phyloP scores from a whole-genome alignment of 1,140 invertebrate species.

The Lycorma delicatula region DNA sequence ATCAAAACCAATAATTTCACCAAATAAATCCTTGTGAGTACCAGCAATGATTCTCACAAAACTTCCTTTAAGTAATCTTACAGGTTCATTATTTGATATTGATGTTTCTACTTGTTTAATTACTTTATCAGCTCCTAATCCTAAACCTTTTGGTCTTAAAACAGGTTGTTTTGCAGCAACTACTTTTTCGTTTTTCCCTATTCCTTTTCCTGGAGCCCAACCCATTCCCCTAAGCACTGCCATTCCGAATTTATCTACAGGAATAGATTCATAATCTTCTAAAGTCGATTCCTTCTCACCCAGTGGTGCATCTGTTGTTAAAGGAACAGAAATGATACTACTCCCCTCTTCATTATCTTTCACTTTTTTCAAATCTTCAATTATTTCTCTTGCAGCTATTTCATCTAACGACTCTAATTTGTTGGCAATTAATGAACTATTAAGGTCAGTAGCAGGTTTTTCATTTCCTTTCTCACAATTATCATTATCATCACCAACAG shows the following conservation, averaged over 20 bases:
- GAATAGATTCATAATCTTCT: constrained; percentile 85
- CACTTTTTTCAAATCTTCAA: constrained; percentile 40
- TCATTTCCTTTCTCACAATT: not conserved
- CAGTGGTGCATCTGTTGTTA: constrained; percentile 40
- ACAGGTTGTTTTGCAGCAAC: constrained; percentile 46
- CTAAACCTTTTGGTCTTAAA: constrained; percentile 80
- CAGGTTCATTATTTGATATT: constrained; percentile 47
- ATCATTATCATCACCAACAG: constrained; percentile 11
- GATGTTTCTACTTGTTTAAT: constrained; percentile 40
- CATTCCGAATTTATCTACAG: constrained; percentile 78
- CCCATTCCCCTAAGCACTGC: constrained; percentile 94
- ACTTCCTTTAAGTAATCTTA: constrained; percentile 55
- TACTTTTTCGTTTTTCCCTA: constrained; percentile 43
- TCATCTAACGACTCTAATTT: constrained; percentile 41
- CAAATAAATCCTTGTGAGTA: constrained; percentile 68
- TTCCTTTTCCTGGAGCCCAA: constrained; percentile 69
- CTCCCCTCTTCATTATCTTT: constrained; percentile 32
- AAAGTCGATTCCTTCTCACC: constrained; percentile 59
- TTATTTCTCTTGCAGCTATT: constrained; percentile 46
- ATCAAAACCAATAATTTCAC: constrained; percentile 73
- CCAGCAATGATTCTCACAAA: constrained; percentile 63
- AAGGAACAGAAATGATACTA: constrained; percentile 41
- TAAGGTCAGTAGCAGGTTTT: not conserved
- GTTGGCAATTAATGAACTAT: not conserved
- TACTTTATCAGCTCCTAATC: constrained; percentile 76